A percentile compares a stretch with the other conserved stretches of the same genome.
Conservation (phyloP, 2,888 invertebrate genomes). For the Machimus atricapillus region DNA sequence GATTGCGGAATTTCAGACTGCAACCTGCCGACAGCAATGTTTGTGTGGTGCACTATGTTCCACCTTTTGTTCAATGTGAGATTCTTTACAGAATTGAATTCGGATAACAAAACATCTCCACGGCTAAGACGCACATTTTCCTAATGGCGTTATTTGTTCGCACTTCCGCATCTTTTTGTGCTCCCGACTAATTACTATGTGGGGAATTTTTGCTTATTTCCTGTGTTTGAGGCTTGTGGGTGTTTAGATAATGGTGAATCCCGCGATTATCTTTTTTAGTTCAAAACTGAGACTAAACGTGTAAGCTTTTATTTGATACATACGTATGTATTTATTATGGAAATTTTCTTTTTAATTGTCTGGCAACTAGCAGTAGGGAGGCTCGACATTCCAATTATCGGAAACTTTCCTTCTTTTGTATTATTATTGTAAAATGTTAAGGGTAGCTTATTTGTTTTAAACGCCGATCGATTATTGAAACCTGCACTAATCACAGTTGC, state of each 20-base stretch:
- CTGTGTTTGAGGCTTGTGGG: neutral
- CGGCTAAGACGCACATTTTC: neutral
- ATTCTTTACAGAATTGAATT: neutral
- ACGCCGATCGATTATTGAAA: neutral
- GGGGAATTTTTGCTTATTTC: neutral
- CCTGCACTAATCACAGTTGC: too few relatives aligned
- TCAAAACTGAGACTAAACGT: neutral
- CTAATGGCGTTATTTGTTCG: neutral
- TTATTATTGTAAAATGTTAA: neutral
- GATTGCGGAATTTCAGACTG: neutral
- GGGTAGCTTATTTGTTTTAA: neutral
- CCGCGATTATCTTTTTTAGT: neutral
- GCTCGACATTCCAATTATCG: neutral
- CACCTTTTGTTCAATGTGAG: constrained; percentile 2
- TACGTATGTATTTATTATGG: neutral
- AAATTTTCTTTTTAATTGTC: neutral
- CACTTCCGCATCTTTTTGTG: neutral
- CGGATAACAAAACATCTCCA: neutral
- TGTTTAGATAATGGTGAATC: neutral
- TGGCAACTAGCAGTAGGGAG: neutral
- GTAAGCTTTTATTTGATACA: neutral
- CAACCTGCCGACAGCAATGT: neutral
- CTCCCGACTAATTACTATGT: neutral
- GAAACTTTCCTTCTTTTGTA: neutral
- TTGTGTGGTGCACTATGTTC: constrained; percentile 15